Evolutionary conservation across 37 sponge, comb jelly and placozoan genomes (phyloP), one percentile per base, ranked within the genome.

Genomic region (Haliclona indistincta): DNA sequence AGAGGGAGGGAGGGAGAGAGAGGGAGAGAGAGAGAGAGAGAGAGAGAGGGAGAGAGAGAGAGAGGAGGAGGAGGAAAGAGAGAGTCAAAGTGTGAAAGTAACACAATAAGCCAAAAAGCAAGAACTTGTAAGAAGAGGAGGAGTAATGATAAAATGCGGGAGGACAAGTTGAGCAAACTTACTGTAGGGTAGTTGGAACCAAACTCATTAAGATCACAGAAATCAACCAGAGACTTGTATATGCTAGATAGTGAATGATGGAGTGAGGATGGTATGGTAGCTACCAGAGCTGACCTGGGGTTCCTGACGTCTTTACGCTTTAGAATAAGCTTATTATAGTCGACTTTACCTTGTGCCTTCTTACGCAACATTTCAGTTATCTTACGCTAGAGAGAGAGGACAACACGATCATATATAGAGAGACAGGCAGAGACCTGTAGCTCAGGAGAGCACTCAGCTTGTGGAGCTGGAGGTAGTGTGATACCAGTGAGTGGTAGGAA

Each of bases 171-270:
- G 66, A 4, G 23, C 25, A n/a, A 26, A 49, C 17, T 17, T 49
- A 17, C 11, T 49, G 52, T 11, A 8, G 93, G 88, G 47, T 75
- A 83, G 47, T 92, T 92, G 36, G 84, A 83, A 4, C 93, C 93
- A 74, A 80, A 75, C 77, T 92, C 93, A 64, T 92, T 80, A 1
- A 92, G 17, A 28, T 75, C 56, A 44, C 74, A 79, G 42, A 73
- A 82, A 26, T 78, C 34, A 6, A 92, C 71, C 43, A 92, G 56
- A 61, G 86, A 87, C 80, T 92, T 85, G 39, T 87, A 92, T n/a
- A n/a, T n/a, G n/a, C n/a, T n/a, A n/a, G n/a, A n/a, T n/a, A n/a
- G n/a, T n/a, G n/a, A n/a, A n/a, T n/a, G n/a, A n/a, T n/a, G n/a
- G n/a, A n/a, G n/a, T n/a, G n/a, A n/a, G n/a, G n/a, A n/a, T n/a